Evolutionary conservation across 2,888 invertebrate species (phyloP).

Genomic region (Danaus chrysippus): DNA sequence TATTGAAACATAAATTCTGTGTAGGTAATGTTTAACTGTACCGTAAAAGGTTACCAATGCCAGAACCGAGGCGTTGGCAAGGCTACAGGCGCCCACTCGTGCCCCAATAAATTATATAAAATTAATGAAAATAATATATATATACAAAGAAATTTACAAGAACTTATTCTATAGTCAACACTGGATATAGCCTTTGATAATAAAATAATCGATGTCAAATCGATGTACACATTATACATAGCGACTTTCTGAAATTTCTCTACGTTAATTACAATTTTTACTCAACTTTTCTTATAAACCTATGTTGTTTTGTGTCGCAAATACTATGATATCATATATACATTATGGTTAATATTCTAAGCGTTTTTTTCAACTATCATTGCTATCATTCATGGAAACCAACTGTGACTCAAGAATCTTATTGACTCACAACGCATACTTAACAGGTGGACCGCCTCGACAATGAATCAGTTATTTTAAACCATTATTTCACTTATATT

Average conservation of each 20-base stretch:
- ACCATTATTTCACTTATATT: slow-evolving; percentile 8
- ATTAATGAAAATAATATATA: neutral
- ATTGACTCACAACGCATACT: slow-evolving; percentile 50
- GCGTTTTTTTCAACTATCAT: neutral
- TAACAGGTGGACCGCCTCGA: slow-evolving; percentile 29
- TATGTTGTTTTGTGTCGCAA: too few species aligned
- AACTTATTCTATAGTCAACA: too few species aligned
- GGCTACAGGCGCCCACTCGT: slow-evolving; percentile 59
- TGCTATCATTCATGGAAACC: slow-evolving; percentile 50
- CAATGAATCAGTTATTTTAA: slow-evolving; percentile 33
- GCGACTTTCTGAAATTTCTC: too few species aligned
- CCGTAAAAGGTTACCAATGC: slow-evolving; percentile 61
- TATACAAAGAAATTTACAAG: too few species aligned
- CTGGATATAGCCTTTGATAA: too few species aligned
- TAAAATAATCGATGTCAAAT: too few species aligned
- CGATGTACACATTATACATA: too few species aligned
- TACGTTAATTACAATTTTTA: too few species aligned
- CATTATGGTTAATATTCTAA: too few species aligned
- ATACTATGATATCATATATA: too few species aligned
- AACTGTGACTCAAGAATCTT: slow-evolving; percentile 50
- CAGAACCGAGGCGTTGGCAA: slow-evolving; percentile 48
- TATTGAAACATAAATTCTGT: slow-evolving; percentile 6
- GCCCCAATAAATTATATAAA: slow-evolving; percentile 33
- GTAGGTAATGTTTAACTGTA: slow-evolving; percentile 29
- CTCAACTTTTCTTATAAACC: too few species aligned